Evolutionary conservation across 1,140 invertebrate genomes (phyloP), one percentile per base, ranked within the genome.

Genomic region (Drosophila kohkoa): DNA sequence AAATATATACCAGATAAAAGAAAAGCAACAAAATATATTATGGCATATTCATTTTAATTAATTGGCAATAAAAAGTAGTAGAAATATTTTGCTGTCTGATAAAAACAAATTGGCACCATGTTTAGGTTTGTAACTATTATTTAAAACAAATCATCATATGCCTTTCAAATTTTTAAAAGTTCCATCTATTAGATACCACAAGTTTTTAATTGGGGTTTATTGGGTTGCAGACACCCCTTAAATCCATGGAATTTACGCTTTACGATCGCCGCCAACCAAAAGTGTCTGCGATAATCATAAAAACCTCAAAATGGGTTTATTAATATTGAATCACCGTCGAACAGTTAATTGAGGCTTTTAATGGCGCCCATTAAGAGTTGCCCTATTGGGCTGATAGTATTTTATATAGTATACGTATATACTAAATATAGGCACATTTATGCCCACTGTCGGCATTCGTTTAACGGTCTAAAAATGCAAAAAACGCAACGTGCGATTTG

Each of bases 401-500:
- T 10, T 38, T 51, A 38, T n/a, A 46, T 55, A 28, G 32, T 41
- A 20, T 10, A 16, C 8, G 2, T 41, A 4, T 13, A 13, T 43
- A 13, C n/a, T 43, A 69, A 35, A 25, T 25, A 11, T 38, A 49
- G 38, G 41, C 16, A 49, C 54, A 32, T 54, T 38, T 10, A 7
- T 20, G 16, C 4, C 35, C 16, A 45, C 52, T 58, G 64, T 43
- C 64, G 70, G 70, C 64, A 45, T 38, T 35, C 55, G 35, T 67
- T 73, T 68, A 73, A 73, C 64, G 64, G 38, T 52, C n/a, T 49
- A 45, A 57, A 72, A 58, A 66, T 72, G 52, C 64, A 62, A 64
- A 58, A 46, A 41, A 25, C 20, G 32, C 67, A 68, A 10, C 41
- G 28, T 32, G 10, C 6, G n/a, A 35, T 60, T 70, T 78, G 72